These are phyloP conservation scores for Nemurella pictetii DNA, from an alignment of 2,888 invertebrate genomes.

Conservation along the genomic window DNA sequence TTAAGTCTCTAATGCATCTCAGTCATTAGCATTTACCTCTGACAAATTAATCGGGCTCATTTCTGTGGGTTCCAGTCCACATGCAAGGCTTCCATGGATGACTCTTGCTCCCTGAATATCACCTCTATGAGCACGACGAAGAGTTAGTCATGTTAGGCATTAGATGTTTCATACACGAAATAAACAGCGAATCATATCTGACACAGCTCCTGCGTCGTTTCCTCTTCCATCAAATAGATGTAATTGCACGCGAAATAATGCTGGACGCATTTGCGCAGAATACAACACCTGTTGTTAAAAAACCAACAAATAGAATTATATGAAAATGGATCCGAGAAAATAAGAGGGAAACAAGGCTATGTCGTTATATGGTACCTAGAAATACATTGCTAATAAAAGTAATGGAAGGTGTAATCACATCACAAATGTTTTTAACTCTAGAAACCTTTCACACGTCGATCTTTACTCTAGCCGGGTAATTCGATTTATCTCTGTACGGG, in stretches of 20 bases:
- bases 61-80: neutral
- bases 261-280: neutral
- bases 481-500: neutral
- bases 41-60: neutral
- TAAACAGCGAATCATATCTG: neutral
- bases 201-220: neutral
- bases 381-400: neutral
- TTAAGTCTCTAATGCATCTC: neutral
- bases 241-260: neutral
- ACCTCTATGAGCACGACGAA: neutral
- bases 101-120: neutral
- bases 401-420: neutral
- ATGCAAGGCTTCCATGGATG: neutral
- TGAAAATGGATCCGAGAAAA: neutral
- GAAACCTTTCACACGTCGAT: neutral
- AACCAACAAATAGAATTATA: neutral
- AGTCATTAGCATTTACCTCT: neutral
- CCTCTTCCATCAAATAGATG: neutral
- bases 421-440: neutral
- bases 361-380: neutral
- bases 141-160: neutral
- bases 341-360: neutral
- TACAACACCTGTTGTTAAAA: neutral
- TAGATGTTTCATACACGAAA: neutral
- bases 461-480: neutral